Conservation (phyloP, 2,888 invertebrate genomes). For the Eristalinus aeneus region DNA sequence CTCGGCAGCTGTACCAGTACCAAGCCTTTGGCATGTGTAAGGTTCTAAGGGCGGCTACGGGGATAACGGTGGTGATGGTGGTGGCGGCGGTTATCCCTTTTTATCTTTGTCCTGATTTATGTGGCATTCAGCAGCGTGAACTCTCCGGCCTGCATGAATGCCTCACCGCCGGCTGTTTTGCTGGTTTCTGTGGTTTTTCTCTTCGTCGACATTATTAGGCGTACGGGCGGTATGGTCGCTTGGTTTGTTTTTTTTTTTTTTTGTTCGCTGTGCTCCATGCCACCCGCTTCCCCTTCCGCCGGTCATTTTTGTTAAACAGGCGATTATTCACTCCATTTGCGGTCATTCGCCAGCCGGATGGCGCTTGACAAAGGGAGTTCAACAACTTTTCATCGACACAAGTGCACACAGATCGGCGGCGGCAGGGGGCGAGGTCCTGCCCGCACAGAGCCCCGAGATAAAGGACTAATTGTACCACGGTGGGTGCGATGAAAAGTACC, state of each 20-base stretch:
- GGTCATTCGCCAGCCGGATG: slow-evolving; percentile 31
- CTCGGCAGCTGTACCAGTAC: background rate
- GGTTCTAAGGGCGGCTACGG: background rate
- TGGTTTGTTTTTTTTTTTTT: background rate
- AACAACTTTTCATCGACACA: slow-evolving; percentile 51
- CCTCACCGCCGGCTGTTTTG: slow-evolving; percentile 51
- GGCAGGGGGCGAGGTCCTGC: background rate
- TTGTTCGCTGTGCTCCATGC: background rate
- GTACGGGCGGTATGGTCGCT: background rate
- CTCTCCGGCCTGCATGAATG: slow-evolving; percentile 31
- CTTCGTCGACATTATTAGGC: slow-evolving; percentile 47
- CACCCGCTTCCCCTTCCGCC: background rate
- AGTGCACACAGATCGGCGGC: background rate
- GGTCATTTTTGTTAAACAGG: slow-evolving; percentile 52
- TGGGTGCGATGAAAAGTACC: slow-evolving; percentile 25
- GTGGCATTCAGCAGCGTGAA: slow-evolving; percentile 51
- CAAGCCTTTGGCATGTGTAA: slow-evolving; percentile 56
- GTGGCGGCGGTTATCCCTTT: slow-evolving; percentile 48
- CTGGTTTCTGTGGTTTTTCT: slow-evolving; percentile 53
- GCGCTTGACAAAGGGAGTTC: slow-evolving; percentile 23
- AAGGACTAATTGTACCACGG: slow-evolving; percentile 7
- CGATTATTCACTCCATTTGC: slow-evolving; percentile 65
- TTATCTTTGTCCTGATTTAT: slow-evolving; percentile 66
- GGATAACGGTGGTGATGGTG: background rate
- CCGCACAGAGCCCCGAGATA: background rate